Evolutionary conservation across 1,140 invertebrate species (phyloP), one percentile per base, ranked within the genome.

Genomic region (Ptiloglossa arizonensis): DNA sequence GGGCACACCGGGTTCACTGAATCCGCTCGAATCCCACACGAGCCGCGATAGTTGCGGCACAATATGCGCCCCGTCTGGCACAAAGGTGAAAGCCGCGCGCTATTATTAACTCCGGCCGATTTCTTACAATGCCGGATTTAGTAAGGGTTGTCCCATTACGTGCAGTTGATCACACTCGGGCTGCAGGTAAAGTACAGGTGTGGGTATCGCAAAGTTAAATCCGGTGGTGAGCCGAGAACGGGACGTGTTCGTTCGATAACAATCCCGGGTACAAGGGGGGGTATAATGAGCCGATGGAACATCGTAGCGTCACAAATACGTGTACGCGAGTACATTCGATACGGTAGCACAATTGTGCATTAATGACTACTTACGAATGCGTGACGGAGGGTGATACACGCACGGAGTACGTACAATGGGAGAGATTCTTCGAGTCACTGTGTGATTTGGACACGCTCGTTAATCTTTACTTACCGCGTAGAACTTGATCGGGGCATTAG

Each of bases 111-210:
- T 91, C 88, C 86, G 86, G 81, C 70, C 88, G 89, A 90, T 91
- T 90, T 86, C 83, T 85, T 74, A 90, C 88, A 91, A 91, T 90
- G 54, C 75, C 69, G 79, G 86, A 84, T 87, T 83, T 83, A 75
- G 83, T 85, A 85, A 84, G 83, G 86, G 79, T 89, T 87, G 81
- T 86, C 83, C 85, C 80, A 87, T 89, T 90, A 88, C 73, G 52
- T 72, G 78, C 82, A 86, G 72, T 89, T 89, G 89, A 87, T 88
- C 88, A 87, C 88, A 87, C 88, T 85, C 68, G 78, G 85, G 84
- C 78, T 84, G 87, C 89, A 91, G 90, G 90, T 91, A 91, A 91
- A 82, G 87, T 81, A 90, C 91, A 92, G 90, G 91, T 92, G 91
- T 92, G 87, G 86, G 79, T 88, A 89, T 89, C 87, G 77, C 62